Conservation (phyloP, 2,797 vertebrate genomes). For the Mastacembelus armatus region DNA sequence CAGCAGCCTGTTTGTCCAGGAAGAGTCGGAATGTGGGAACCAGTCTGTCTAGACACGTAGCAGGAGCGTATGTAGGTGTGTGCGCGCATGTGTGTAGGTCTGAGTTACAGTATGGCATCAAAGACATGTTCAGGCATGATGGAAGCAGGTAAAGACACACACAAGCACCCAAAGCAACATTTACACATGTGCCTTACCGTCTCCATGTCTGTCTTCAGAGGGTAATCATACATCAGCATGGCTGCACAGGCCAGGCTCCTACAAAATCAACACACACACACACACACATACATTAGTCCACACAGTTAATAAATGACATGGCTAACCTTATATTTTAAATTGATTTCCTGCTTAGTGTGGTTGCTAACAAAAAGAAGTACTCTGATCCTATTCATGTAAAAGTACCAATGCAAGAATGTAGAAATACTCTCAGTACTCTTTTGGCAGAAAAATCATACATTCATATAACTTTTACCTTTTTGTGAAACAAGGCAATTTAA, state of each 20-base stretch:
- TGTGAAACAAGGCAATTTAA: too few relatives aligned
- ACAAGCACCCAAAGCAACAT: conserved; percentile 7
- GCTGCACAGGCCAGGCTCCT: conserved; percentile 83
- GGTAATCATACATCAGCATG: conserved; percentile 98
- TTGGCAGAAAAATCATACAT: too few relatives aligned
- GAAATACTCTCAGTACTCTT: too few relatives aligned
- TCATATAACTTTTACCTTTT: too few relatives aligned
- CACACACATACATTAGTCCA: conserved; percentile 13
- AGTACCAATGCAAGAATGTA: too few relatives aligned
- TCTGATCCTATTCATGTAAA: too few relatives aligned
- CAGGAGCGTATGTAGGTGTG: conserved; percentile 36
- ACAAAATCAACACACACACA: conserved; percentile 46
- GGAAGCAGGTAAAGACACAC: conserved; percentile 16
- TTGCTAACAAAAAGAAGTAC: too few relatives aligned
- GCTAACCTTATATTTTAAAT: too few relatives aligned
- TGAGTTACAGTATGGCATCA: conserved; percentile 41
- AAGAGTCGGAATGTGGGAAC: conserved; percentile 79
- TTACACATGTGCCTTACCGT: conserved; percentile 83
- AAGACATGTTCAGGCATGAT: conserved; percentile 65
- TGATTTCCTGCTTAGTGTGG: too few relatives aligned
- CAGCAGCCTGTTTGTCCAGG: conserved; percentile 77
- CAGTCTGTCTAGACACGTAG: conserved; percentile 74
- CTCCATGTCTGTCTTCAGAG: conserved; percentile 95
- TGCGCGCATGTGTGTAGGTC: conserved; percentile 32
- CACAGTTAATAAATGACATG: background rate